A percentile compares a stretch with the other conserved stretches of the same genome.
Conservation (phyloP, 1,140 invertebrate genomes). For the Caligus rogercresseyi region DNA sequence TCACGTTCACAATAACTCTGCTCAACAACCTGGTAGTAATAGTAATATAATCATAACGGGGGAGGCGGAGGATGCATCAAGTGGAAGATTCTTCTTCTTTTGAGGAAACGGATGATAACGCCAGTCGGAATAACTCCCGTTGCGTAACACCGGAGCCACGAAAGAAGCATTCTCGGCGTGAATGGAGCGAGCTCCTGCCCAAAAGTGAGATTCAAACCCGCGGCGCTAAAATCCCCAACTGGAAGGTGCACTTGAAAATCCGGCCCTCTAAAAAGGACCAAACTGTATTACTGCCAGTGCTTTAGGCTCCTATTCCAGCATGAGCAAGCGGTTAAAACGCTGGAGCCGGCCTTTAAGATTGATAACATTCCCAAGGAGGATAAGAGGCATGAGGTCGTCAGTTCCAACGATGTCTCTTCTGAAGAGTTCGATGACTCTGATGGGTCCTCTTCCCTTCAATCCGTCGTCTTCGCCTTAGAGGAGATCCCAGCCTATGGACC, state of each 20-base stretch:
- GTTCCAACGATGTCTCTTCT: too few species aligned
- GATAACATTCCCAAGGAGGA: not conserved
- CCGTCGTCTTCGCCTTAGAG: not conserved
- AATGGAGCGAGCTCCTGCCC: constrained; percentile 5
- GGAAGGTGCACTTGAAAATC: constrained; percentile 10
- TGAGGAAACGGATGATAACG: not conserved
- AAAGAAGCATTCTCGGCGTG: not conserved
- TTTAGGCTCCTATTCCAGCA: not conserved
- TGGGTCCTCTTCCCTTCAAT: constrained; percentile 3
- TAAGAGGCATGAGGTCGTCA: too few species aligned
- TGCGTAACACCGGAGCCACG: not conserved
- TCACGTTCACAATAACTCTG: too few species aligned
- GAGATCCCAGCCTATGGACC: not conserved
- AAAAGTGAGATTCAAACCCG: constrained; percentile 16
- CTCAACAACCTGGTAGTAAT: too few species aligned
- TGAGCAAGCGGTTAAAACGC: not conserved
- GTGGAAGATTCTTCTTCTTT: not conserved
- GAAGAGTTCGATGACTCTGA: not conserved
- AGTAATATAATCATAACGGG: too few species aligned
- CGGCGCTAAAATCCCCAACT: constrained; percentile 10
- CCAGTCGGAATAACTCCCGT: constrained; percentile 2
- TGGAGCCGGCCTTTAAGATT: not conserved
- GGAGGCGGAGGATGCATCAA: too few species aligned
- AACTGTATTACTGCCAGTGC: not conserved
- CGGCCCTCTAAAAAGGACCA: constrained; percentile 9